Evolutionary conservation across 2,797 vertebrate genomes (phyloP), one percentile per base, ranked within the genome.

Genomic region (Syncerus caffer): DNA sequence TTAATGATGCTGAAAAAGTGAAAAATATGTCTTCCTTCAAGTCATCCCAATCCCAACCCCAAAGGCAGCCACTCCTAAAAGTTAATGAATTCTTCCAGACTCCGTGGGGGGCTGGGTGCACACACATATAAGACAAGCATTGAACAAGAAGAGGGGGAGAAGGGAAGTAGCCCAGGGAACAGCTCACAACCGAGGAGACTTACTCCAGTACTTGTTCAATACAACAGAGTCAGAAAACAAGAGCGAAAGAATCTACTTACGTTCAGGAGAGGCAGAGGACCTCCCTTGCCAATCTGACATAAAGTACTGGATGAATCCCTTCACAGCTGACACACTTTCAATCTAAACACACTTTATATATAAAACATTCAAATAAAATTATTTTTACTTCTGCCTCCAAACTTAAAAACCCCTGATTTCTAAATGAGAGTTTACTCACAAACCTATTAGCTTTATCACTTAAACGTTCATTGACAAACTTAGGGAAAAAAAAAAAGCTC

Each of bases 361-460:
- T 38, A 57, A 64, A 50, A 51, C 16, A 38, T 51, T 85, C n/a
- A 93, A 34, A 91, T 91, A 89, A 91, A 90, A 89, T 84, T 71
- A 76, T 80, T 92, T 90, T 92, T 76, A 89, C 25, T 42, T 85
- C 74, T 62, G 94, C 34, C 45, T 21, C 8, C 53, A 97, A 67
- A 87, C 11, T 53, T 67, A 90, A 85, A 96, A 83, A 31, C 50
- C 13, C 15, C 51, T 57, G 55, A 82, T 67, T 93, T 91, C 27
- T 95, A 79, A 93, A 64, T 88, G 62, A 71, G 31, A 88, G 82
- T 96, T 96, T 91, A 74, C 27, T 93, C 14, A 42, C 14, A 92
- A 55, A 76, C 60, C 15, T 78, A 76, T 89, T 87, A 90, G 88
- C 51, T 45, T 58, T 19, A 78, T 93, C 55, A 29, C 25, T 45